Evolutionary conservation across 37 sponge, comb jelly and placozoan species (phyloP).

Genomic region (Dysidea cf. avara): DNA sequence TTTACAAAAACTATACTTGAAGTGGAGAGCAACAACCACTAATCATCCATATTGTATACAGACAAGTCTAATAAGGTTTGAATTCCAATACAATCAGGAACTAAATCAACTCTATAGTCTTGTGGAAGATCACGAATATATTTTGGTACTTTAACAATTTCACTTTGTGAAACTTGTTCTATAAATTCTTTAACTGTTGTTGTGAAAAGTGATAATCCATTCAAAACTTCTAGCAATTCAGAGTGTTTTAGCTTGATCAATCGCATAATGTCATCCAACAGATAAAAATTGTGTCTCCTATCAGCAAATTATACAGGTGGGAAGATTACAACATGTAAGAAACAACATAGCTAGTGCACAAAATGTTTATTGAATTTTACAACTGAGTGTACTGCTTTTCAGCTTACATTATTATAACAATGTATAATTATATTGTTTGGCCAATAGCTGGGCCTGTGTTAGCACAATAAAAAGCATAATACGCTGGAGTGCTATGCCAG

Average conservation of each 20-base stretch:
- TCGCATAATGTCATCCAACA: conserved; percentile 44
- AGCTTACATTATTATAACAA: too few relatives aligned
- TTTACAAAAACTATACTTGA: too few relatives aligned
- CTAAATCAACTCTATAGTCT: conserved; percentile 25
- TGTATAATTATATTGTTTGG: too few relatives aligned
- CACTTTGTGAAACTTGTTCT: conserved; percentile 1
- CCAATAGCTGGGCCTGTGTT: too few relatives aligned
- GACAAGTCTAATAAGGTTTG: conserved; percentile 35
- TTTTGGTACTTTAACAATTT: conserved; percentile 1
- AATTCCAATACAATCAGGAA: conserved; percentile 50
- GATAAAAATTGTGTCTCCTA: conserved; percentile 73
- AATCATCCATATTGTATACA: conserved; percentile 51
- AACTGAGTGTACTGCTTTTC: too few relatives aligned
- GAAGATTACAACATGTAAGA: too few relatives aligned
- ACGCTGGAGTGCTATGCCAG: too few relatives aligned
- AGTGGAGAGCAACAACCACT: too few relatives aligned
- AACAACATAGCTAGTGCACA: too few relatives aligned
- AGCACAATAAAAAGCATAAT: too few relatives aligned
- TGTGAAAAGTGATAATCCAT: not conserved
- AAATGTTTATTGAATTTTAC: too few relatives aligned
- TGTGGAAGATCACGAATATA: conserved; percentile 14
- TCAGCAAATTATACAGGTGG: too few relatives aligned
- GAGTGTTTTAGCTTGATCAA: conserved; percentile 10
- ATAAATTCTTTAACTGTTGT: conserved; percentile 42
- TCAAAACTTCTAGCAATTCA: conserved; percentile 1